phyloP scores from a whole-genome alignment of 2,113 vertebrate species.

The Callaeas wilsoni region DNA sequence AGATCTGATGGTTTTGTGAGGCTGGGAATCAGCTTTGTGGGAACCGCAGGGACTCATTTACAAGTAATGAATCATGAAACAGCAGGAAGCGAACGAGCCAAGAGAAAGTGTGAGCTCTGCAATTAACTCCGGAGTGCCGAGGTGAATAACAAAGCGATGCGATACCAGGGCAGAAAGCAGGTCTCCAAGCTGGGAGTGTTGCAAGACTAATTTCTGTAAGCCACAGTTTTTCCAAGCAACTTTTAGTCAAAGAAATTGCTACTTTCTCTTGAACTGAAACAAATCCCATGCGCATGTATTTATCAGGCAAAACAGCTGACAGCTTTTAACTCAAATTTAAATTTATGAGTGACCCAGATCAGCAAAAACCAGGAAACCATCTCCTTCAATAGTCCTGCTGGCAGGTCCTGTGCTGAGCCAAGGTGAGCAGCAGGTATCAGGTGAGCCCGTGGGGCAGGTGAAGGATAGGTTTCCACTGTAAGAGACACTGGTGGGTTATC shows the following conservation, averaged over 20 bases:
- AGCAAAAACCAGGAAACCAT: not conserved
- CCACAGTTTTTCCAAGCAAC: not conserved
- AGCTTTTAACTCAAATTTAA: not conserved
- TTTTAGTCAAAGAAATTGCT: not conserved
- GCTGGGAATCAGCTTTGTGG: slow-evolving; percentile 8
- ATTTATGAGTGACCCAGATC: not conserved
- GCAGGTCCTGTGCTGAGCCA: not conserved
- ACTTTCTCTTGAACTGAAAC: not conserved
- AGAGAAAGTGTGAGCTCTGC: slow-evolving; percentile 52
- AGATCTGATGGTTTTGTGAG: not conserved
- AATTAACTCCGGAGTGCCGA: slow-evolving; percentile 6
- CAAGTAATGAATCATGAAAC: slow-evolving; percentile 50
- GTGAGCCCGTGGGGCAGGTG: not conserved
- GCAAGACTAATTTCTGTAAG: not conserved
- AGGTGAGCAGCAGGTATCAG: not conserved
- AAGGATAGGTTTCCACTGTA: not conserved
- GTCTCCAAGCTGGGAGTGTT: not conserved
- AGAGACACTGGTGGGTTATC: not conserved
- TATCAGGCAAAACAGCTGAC: not conserved
- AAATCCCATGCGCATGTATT: not conserved
- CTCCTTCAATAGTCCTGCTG: not conserved
- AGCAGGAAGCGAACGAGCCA: slow-evolving; percentile 27
- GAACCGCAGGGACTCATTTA: slow-evolving; percentile 27
- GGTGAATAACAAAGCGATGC: slow-evolving; percentile 35
- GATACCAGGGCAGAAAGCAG: not conserved